phyloP scores from a whole-genome alignment of 2,888 invertebrate genomes.

The Lissocephala sabroskyi region DNA sequence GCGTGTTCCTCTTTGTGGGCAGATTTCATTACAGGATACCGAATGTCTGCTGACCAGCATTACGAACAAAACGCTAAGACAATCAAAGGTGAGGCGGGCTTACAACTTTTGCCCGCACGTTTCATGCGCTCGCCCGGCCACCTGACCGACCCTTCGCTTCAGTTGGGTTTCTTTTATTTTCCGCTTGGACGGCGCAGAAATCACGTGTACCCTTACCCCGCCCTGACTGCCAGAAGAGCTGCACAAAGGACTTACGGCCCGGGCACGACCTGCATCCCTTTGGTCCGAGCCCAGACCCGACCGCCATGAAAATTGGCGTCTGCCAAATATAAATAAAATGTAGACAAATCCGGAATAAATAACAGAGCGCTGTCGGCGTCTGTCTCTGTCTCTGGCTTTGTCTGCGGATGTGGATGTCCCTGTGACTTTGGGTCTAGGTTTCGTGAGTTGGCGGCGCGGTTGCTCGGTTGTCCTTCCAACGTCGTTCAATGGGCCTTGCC shows the following conservation, averaged over 20 bases:
- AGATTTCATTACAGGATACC: conserved; percentile 41
- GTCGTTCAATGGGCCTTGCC: conserved; percentile 14
- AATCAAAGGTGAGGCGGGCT: conserved; percentile 62
- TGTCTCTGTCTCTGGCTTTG: conserved; percentile 4
- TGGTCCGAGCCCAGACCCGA: conserved; percentile 11
- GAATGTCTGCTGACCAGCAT: conserved; percentile 43
- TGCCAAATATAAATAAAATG: conserved; percentile 65
- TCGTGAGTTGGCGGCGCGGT: too few relatives aligned
- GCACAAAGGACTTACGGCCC: conserved; percentile 10
- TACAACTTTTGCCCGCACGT: conserved; percentile 22
- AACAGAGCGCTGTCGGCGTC: conserved; percentile 55
- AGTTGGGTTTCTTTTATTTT: conserved; percentile 51
- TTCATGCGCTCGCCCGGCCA: neutral
- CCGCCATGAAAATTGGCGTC: conserved; percentile 64
- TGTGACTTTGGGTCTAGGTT: neutral
- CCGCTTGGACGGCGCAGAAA: conserved; percentile 30
- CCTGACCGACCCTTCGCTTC: neutral
- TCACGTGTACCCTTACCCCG: conserved; percentile 23
- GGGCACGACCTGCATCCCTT: conserved; percentile 35
- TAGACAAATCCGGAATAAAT: conserved; percentile 67
- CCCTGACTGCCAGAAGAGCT: conserved; percentile 7
- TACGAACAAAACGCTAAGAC: conserved; percentile 38
- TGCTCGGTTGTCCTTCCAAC: too few relatives aligned
- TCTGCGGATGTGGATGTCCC: neutral
- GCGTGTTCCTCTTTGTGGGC: conserved; percentile 6